Evolutionary conservation across 2,888 invertebrate species (phyloP), one percentile per base, ranked within the genome.

Genomic region (Machimus rusticus): DNA sequence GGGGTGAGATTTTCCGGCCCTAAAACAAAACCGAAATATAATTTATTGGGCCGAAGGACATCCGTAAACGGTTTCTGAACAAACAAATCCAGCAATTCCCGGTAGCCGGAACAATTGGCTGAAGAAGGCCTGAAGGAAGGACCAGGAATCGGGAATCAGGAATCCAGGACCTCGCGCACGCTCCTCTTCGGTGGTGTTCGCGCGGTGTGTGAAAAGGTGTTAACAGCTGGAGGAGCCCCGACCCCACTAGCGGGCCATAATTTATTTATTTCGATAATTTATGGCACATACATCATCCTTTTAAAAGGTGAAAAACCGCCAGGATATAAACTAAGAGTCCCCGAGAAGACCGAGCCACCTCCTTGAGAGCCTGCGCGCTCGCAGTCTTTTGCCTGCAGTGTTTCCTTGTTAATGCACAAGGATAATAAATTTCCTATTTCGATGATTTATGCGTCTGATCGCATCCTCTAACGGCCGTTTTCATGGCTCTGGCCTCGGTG

Each of bases 261-360:
- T 90, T 91, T 91, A 91, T 92, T 91, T 91, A 91, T 91, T 91
- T 91, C 90, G 91, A 92, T 91, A 91, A 92, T 92, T 92, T 92
- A 92, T 92, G 90, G 92, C 90, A 89, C 91, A 91, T 92, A 91
- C 90, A 91, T 92, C 91, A 92, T 90, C 89, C 90, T 89, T 86
- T 89, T 89, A 89, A 87, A 87, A 86, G 89, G 88, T 89, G 89
- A 86, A 89, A 90, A 89, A 90, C 86, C 86, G 28, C 86, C 78
- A 78, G 77, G 76, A 86, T 34, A 55, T 34, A 86, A 86, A 86
- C 46, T 77, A 77, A 51, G 55, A 74, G 76, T 37, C 31, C 5
- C n/a, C 34, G 31, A 14, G 79, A 46, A 46, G 82, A 82, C n/a
- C 39, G 39, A 57, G 82, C 19, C 57, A 82, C n/a, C 66, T 66